These are phyloP conservation scores for Volucella zonaria DNA, from an alignment of 2,888 invertebrate species.

Conservation along the genomic window DNA sequence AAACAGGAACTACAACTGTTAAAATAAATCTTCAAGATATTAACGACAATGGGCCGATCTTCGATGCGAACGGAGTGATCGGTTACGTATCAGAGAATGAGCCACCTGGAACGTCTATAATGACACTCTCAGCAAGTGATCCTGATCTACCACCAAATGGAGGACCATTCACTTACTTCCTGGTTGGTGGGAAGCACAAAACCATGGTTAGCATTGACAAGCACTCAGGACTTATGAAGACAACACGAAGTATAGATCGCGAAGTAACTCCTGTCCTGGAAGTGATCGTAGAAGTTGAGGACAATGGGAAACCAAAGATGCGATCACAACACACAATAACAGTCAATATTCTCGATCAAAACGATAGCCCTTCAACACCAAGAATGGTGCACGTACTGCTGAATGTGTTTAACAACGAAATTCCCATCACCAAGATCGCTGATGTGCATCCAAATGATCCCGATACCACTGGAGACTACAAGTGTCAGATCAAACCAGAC, in stretches of 20 bases:
- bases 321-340: conserved; percentile 90
- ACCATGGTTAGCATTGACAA: conserved; percentile 90
- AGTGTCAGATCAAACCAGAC: conserved; percentile 89
- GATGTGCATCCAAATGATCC: conserved; percentile 96
- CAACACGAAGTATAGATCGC: conserved; percentile 91
- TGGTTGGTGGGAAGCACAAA: conserved; percentile 91
- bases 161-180: conserved; percentile 92
- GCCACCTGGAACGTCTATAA: conserved; percentile 91
- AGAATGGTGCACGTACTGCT: conserved; percentile 92
- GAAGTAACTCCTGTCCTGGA: conserved; percentile 90
- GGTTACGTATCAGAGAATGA: conserved; percentile 94
- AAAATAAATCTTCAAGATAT: conserved; percentile 91
- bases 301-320: conserved; percentile 93
- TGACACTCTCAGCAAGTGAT: conserved; percentile 93
- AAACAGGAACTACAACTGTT: conserved; percentile 94
- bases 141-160: conserved; percentile 95
- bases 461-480: conserved; percentile 94
- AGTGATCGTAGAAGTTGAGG: conserved; percentile 92
- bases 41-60: conserved; percentile 96
- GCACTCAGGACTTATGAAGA: conserved; percentile 91
- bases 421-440: conserved; percentile 92
- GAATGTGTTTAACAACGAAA: conserved; percentile 89
- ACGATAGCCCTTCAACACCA: conserved; percentile 94
- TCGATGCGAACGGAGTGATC: conserved; percentile 87
- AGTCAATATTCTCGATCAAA: conserved; percentile 92